Conservation (phyloP, 2,888 invertebrate species). For the Coleophora flavipennella region DNA sequence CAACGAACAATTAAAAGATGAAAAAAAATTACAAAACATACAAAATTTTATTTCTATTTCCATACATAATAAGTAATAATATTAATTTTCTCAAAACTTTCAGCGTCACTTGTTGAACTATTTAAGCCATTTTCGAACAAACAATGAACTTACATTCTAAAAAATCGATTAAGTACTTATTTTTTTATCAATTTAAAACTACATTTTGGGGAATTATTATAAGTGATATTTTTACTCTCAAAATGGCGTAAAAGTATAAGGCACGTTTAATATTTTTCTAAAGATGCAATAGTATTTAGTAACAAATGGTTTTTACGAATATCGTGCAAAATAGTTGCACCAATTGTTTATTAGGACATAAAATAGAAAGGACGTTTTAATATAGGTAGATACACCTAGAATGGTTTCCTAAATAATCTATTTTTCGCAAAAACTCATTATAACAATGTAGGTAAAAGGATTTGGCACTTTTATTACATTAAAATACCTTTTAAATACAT, state of each 20-base stretch:
- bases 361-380: no score
- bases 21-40: no score
- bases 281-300: slow-evolving; percentile 15
- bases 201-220: slow-evolving; percentile 45
- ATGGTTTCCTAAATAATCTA: no score
- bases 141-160: slow-evolving; percentile 5
- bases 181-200: slow-evolving; percentile 28
- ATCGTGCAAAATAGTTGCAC: no score
- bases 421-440: no score
- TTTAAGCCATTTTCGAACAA: slow-evolving; percentile 13
- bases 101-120: slow-evolving; percentile 3
- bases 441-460: no score
- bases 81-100: slow-evolving; percentile 9
- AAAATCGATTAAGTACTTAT: slow-evolving; percentile 10
- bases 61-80: no score
- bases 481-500: neutral
- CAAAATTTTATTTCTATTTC: no score
- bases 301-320: neutral
- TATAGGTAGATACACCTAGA: no score
- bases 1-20: no score
- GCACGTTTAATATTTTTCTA: slow-evolving; percentile 61
- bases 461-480: no score
- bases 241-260: slow-evolving; percentile 71
- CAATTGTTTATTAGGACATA: no score
- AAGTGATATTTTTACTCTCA: slow-evolving; percentile 60